These are phyloP conservation scores for Callorhinus ursinus DNA, from an alignment of 2,113 vertebrate species.

Conservation along the genomic window DNA sequence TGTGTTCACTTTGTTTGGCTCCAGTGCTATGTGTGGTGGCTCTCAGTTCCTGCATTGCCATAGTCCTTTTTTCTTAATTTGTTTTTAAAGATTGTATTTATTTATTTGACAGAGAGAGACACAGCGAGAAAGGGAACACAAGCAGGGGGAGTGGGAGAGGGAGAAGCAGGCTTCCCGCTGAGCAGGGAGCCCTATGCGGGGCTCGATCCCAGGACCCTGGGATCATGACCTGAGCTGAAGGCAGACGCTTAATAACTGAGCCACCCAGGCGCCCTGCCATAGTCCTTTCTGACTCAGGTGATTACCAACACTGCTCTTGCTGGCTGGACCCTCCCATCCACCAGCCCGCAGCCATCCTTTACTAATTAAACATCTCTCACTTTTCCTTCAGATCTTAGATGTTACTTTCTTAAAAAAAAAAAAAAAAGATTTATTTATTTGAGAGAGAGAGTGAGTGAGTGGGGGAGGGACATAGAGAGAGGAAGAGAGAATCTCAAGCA, in stretches of 20 bases:
- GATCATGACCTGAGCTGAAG: too few species aligned
- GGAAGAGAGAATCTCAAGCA: background rate
- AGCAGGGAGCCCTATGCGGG: too few species aligned
- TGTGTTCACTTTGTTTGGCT: background rate
- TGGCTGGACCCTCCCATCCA: background rate
- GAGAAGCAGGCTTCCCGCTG: too few species aligned
- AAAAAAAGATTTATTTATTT: background rate
- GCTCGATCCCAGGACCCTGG: too few species aligned
- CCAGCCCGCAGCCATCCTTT: background rate
- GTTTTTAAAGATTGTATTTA: too few species aligned
- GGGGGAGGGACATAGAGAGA: background rate
- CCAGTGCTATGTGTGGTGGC: background rate
- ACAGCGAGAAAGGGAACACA: too few species aligned
- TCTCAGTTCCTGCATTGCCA: background rate
- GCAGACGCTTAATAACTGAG: too few species aligned
- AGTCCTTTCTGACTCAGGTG: background rate
- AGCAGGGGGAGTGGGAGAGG: too few species aligned
- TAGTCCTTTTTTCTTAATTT: background rate
- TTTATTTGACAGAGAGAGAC: too few species aligned
- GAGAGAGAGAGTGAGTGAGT: background rate
- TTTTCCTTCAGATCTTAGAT: background rate
- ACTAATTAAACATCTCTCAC: background rate
- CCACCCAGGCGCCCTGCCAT: background rate
- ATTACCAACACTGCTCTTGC: background rate
- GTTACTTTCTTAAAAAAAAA: background rate